A percentile compares a stretch with the other conserved stretches of the same genome.
Evolutionary conservation across 2,113 vertebrate species (phyloP).

Genomic region (Strigops habroptila): DNA sequence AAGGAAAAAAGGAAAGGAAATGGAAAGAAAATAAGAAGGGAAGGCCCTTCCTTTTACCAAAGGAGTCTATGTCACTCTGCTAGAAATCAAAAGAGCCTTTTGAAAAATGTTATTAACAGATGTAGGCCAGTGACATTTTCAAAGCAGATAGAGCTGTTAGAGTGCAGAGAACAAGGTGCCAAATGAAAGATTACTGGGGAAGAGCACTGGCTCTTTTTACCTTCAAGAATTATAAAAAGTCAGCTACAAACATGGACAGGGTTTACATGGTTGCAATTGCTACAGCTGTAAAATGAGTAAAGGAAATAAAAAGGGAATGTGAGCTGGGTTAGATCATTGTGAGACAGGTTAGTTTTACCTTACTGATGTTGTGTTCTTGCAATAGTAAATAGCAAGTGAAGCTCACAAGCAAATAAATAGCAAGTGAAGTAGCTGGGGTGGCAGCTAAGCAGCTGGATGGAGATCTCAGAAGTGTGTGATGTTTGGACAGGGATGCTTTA

Average conservation of each 20-base stretch:
- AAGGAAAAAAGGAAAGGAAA: background rate
- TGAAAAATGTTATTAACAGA: background rate
- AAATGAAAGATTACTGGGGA: background rate
- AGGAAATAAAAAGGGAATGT: background rate
- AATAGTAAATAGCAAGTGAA: background rate
- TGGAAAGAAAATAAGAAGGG: background rate
- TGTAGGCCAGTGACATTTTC: background rate
- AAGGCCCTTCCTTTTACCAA: background rate
- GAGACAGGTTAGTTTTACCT: background rate
- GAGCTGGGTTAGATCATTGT: background rate
- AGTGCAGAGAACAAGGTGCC: background rate
- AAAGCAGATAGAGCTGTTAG: background rate
- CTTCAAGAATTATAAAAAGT: background rate
- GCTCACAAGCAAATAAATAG: background rate
- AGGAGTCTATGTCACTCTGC: background rate
- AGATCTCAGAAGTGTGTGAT: background rate
- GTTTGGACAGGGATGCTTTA: background rate
- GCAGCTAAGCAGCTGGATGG: background rate
- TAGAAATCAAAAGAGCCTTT: background rate
- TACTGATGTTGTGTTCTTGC: background rate
- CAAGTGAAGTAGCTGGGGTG: background rate
- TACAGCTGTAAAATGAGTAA: background rate
- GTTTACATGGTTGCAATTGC: background rate
- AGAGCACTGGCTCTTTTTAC: background rate
- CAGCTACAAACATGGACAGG: background rate